Evolutionary conservation across 2,113 vertebrate genomes (phyloP).

Genomic region (Conger conger): DNA sequence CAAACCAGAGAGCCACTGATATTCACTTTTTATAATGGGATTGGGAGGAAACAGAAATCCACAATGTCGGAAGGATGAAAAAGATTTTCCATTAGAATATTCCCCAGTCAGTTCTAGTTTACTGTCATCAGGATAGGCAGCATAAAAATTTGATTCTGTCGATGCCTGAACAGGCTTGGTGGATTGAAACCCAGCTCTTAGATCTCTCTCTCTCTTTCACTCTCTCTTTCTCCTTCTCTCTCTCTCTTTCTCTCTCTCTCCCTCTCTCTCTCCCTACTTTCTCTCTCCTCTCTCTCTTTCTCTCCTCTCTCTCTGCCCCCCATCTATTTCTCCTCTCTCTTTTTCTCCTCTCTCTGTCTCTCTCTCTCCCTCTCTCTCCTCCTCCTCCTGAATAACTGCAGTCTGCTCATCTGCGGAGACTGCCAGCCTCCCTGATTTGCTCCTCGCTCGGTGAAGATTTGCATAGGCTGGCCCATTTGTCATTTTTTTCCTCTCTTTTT

Average conservation of each 20-base stretch:
- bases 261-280: neutral
- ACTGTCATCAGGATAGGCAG: slow-evolving; percentile 5
- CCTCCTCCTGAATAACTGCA: slow-evolving; percentile 40
- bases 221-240: neutral
- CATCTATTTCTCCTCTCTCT: neutral
- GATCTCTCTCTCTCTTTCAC: slow-evolving; percentile 11
- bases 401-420: slow-evolving; percentile 69
- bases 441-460: slow-evolving; percentile 58
- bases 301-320: neutral
- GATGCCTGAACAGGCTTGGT: slow-evolving; percentile 21
- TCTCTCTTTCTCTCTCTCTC: slow-evolving; percentile 8
- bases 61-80: slow-evolving; percentile 30
- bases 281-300: neutral
- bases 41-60: slow-evolving; percentile 28
- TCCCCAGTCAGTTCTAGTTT: slow-evolving; percentile 34
- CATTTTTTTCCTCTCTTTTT: slow-evolving; percentile 34
- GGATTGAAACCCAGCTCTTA: slow-evolving; percentile 17
- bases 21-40: slow-evolving; percentile 35
- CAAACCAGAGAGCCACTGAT: slow-evolving; percentile 15
- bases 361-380: slow-evolving; percentile 4
- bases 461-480: slow-evolving; percentile 69
- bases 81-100: slow-evolving; percentile 33
- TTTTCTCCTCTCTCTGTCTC: neutral
- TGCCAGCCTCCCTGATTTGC: slow-evolving; percentile 62
- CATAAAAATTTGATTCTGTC: slow-evolving; percentile 28